phyloP scores from a whole-genome alignment of 2,797 vertebrate genomes.

The Cossypha dichroa region DNA sequence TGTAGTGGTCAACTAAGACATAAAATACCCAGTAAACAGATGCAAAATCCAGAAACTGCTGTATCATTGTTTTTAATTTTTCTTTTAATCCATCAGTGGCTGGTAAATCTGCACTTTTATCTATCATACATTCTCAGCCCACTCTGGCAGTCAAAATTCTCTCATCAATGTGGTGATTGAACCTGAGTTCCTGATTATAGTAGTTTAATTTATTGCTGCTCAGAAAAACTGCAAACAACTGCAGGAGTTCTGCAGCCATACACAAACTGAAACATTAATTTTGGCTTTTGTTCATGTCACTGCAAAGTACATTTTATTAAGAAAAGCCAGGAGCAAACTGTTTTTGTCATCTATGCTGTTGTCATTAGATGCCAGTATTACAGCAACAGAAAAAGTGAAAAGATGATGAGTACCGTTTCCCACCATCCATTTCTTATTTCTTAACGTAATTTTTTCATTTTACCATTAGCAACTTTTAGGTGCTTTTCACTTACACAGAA shows the following conservation, averaged over 20 bases:
- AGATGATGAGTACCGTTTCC: not conserved
- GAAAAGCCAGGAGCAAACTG: not conserved
- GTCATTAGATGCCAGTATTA: not conserved
- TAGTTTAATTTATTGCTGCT: not conserved
- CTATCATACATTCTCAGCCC: not conserved
- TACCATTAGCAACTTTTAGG: not conserved
- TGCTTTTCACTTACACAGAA: not conserved
- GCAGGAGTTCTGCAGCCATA: not conserved
- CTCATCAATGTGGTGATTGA: not conserved
- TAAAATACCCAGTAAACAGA: not conserved
- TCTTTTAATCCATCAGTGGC: not conserved
- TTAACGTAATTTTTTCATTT: not conserved
- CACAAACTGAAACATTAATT: not conserved
- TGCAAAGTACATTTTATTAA: not conserved
- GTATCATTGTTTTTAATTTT: not conserved
- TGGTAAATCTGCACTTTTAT: not conserved
- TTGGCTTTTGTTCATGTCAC: not conserved
- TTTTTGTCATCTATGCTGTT: not conserved
- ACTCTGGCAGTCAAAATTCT: not conserved
- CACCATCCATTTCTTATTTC: not conserved
- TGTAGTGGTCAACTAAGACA: not conserved
- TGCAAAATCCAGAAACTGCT: not conserved
- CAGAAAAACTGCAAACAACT: not conserved
- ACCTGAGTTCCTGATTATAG: not conserved
- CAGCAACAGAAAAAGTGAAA: not conserved